These are phyloP conservation scores for Sarcophaga variegata DNA, from an alignment of 2,888 invertebrate genomes.

Conservation along the genomic window DNA sequence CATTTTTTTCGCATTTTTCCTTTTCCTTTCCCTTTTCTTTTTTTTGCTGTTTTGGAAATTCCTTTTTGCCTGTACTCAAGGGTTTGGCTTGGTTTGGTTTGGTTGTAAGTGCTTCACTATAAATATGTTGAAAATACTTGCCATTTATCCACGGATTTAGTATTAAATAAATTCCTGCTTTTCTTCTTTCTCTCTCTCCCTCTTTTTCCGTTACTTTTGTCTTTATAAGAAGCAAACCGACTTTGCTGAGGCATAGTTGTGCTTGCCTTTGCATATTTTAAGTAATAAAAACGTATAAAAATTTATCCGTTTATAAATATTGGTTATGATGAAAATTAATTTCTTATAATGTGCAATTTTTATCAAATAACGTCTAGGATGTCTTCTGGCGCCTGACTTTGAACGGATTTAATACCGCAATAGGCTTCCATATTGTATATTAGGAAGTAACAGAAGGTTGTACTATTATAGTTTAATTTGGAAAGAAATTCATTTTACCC, in stretches of 20 bases:
- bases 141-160: constrained; percentile 21
- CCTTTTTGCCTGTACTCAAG: neutral
- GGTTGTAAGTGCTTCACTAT: neutral
- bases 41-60: neutral
- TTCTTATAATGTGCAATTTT: neutral
- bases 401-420: too few species aligned
- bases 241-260: neutral
- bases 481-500: neutral
- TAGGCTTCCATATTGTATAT: too few species aligned
- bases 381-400: too few species aligned
- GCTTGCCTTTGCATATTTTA: constrained; percentile 55
- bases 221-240: constrained; percentile 5
- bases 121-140: neutral
- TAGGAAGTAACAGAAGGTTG: too few species aligned
- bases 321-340: neutral
- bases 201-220: constrained; percentile 5
- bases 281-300: constrained; percentile 27
- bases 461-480: too few species aligned
- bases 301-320: neutral
- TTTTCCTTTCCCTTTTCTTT: neutral
- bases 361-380: too few species aligned
- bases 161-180: constrained; percentile 14
- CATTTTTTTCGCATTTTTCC: neutral
- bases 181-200: too few species aligned
- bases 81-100: neutral